Evolutionary conservation across 1,140 invertebrate species (phyloP).

Genomic region (Daktulosphaira vitifoliae): DNA sequence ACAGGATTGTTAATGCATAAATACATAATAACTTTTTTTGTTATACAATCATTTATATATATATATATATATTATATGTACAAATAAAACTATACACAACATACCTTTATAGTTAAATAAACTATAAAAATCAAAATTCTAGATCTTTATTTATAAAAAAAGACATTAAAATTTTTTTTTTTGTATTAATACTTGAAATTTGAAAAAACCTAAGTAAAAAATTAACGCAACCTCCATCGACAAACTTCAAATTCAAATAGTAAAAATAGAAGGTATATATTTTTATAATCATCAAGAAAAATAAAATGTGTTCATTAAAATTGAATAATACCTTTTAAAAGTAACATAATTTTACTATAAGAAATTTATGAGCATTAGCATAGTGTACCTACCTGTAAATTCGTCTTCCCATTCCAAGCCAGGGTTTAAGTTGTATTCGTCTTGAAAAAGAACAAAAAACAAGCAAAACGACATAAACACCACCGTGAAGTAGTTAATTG

Average conservation of each 20-base stretch:
- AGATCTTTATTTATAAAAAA: conserved; percentile 6
- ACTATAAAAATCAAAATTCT: background rate
- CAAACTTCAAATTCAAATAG: conserved; percentile 1
- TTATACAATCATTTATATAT: background rate
- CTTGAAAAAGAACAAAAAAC: conserved; percentile 69
- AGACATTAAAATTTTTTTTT: background rate
- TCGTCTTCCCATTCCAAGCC: conserved; percentile 99
- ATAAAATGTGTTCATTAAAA: conserved; percentile 1
- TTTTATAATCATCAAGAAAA: background rate
- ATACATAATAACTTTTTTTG: background rate
- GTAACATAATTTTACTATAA: no score
- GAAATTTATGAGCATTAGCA: conserved; percentile 6
- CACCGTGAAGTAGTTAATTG: conserved; percentile 36
- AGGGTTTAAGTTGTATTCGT: conserved; percentile 97
- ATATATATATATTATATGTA: no score
- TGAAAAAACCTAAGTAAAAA: conserved; percentile 32
- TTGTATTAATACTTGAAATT: background rate
- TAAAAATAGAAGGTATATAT: background rate
- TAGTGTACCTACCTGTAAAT: conserved; percentile 82
- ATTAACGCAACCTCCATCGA: conserved; percentile 41
- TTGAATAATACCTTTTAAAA: no score
- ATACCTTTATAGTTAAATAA: no score
- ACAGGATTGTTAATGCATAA: background rate
- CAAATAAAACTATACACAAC: no score
- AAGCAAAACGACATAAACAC: conserved; percentile 42